Percentiles rank a stretch among this genome's conserved stretches.
phyloP scores from a whole-genome alignment of 2,888 invertebrate species.

The Metallyticus violacea region DNA sequence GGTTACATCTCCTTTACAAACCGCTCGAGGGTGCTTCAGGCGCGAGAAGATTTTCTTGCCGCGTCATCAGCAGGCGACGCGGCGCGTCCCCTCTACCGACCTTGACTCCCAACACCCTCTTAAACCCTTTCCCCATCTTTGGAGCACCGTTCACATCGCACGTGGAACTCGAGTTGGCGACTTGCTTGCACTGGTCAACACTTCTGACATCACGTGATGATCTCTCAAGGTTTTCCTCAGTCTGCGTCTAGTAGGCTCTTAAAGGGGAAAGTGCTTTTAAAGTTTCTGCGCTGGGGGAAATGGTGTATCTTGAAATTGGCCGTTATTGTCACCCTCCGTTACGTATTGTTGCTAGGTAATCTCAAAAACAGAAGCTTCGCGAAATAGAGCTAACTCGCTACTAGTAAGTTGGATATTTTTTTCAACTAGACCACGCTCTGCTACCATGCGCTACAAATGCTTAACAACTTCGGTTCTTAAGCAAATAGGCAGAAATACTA shows the following conservation, averaged over 20 bases:
- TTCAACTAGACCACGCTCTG: too few species aligned
- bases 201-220: neutral
- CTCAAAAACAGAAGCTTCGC: too few species aligned
- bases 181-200: neutral
- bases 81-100: neutral
- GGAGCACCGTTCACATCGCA: neutral
- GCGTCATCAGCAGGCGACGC: slow-evolving; percentile 6
- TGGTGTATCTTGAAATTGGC: neutral
- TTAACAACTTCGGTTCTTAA: too few species aligned
- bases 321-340: neutral
- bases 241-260: neutral
- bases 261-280: neutral
- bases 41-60: neutral
- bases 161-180: too few species aligned
- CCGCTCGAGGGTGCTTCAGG: neutral
- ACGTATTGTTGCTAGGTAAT: neutral
- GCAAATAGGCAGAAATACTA: too few species aligned
- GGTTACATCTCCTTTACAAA: neutral
- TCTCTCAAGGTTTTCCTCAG: too few species aligned
- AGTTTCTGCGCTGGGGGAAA: neutral
- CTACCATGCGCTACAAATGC: too few species aligned
- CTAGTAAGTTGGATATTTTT: too few species aligned
- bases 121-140: too few species aligned
- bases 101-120: neutral
- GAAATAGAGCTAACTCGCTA: too few species aligned